A percentile compares a stretch with the other conserved stretches of the same genome.
phyloP scores from a whole-genome alignment of 2,113 vertebrate species.

The Burhinus oedicnemus region DNA sequence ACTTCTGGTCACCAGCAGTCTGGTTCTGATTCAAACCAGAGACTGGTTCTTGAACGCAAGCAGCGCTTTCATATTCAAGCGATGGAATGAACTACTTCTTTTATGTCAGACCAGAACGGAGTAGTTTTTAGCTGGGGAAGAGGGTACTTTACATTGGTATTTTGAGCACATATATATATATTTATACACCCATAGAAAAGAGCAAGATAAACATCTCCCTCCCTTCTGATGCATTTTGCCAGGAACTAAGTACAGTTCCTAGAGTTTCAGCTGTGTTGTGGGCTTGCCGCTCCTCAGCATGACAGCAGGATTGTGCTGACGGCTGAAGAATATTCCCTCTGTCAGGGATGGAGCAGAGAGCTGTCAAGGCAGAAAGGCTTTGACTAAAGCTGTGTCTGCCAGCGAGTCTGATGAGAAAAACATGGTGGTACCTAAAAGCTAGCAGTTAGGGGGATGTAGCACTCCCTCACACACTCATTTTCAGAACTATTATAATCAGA shows the following conservation, averaged over 20 bases:
- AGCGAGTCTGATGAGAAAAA: slow-evolving; percentile 21
- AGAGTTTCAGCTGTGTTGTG: not conserved
- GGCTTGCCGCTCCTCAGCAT: not conserved
- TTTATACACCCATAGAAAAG: not conserved
- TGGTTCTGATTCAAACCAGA: not conserved
- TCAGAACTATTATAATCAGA: slow-evolving; percentile 7
- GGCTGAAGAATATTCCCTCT: not conserved
- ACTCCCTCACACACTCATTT: not conserved
- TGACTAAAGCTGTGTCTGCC: not conserved
- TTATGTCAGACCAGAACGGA: not conserved
- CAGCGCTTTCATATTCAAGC: not conserved
- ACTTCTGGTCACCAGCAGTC: not conserved
- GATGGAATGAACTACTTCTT: not conserved
- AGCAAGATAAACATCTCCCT: not conserved
- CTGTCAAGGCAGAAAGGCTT: not conserved
- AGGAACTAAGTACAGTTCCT: not conserved
- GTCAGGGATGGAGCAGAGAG: not conserved
- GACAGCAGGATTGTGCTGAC: not conserved
- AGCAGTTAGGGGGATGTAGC: not conserved
- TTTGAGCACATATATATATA: not conserved
- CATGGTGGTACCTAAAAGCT: not conserved
- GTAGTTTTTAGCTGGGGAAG: not conserved
- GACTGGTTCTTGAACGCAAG: not conserved
- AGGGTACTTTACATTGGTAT: not conserved
- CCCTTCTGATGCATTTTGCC: not conserved